Evolutionary conservation across 2,113 vertebrate genomes (phyloP).

Genomic region (Formicarius rufipectus): DNA sequence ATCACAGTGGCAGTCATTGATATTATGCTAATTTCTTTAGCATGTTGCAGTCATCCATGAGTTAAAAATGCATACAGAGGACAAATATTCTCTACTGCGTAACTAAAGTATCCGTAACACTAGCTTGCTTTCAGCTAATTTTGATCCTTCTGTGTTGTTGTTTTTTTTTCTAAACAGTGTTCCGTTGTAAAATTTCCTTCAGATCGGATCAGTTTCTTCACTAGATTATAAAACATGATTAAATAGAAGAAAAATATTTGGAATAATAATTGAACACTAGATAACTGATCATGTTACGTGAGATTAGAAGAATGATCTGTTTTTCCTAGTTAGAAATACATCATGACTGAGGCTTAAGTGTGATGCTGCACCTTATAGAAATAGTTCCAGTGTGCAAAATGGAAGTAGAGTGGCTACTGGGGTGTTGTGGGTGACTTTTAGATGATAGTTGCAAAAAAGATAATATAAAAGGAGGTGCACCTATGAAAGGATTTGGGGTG

Average conservation of each 20-base stretch:
- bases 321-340: background rate
- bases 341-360: background rate
- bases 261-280: background rate
- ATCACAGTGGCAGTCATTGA: background rate
- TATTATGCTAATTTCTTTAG: constrained; percentile 24
- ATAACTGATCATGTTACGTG: background rate
- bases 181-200: background rate
- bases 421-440: background rate
- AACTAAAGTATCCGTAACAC: background rate
- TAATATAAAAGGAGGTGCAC: fast-evolving
- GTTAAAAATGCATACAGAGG: constrained; percentile 26
- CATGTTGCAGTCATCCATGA: background rate
- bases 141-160: too few species aligned
- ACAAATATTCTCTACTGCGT: background rate
- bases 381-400: background rate
- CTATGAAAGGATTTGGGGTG: fast-evolving
- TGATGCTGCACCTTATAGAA: background rate
- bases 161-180: too few species aligned
- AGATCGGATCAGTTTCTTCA: background rate
- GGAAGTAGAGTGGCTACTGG: background rate
- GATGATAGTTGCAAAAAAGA: background rate
- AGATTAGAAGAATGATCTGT: background rate
- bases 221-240: background rate
- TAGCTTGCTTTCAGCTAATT: background rate
- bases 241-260: background rate